phyloP scores from a whole-genome alignment of 2,888 invertebrate genomes.

The Eucera pruinosa region DNA sequence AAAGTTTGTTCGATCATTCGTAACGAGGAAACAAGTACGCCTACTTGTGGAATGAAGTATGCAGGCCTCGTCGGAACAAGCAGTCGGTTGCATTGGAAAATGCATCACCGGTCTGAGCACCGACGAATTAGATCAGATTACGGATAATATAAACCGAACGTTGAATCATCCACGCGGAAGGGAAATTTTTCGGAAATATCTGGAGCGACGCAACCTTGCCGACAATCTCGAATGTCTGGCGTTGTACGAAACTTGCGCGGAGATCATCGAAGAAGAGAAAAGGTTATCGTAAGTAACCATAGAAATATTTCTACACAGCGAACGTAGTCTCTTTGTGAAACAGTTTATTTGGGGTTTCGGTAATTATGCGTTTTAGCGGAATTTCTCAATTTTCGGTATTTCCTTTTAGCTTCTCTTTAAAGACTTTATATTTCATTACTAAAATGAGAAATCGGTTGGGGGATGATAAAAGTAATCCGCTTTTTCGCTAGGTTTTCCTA shows the following conservation, averaged over 20 bases:
- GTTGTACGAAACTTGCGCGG: conserved; percentile 72
- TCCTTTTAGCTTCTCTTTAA: too few species aligned
- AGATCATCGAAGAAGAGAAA: conserved; percentile 60
- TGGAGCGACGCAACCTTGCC: conserved; percentile 58
- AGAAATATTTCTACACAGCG: too few species aligned
- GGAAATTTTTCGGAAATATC: conserved; percentile 72
- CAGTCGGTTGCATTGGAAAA: conserved; percentile 77
- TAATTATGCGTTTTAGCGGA: too few species aligned
- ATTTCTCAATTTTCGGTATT: too few species aligned
- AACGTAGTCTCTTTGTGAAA: too few species aligned
- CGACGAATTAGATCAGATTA: conserved; percentile 75
- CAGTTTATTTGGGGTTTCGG: too few species aligned
- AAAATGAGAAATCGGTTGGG: too few species aligned
- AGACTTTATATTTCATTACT: too few species aligned
- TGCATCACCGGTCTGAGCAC: conserved; percentile 74
- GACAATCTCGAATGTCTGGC: conserved; percentile 73
- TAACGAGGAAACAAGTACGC: not conserved
- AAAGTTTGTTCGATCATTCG: not conserved
- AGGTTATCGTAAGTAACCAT: conserved; percentile 61
- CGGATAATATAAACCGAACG: conserved; percentile 75
- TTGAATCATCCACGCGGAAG: conserved; percentile 68
- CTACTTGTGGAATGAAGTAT: conserved; percentile 59
- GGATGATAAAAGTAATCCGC: too few species aligned
- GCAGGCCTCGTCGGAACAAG: conserved; percentile 60
- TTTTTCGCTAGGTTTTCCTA: too few species aligned